Evolutionary conservation across 2,888 invertebrate genomes (phyloP), one percentile per base, ranked within the genome.

Genomic region (Apeira syringaria): DNA sequence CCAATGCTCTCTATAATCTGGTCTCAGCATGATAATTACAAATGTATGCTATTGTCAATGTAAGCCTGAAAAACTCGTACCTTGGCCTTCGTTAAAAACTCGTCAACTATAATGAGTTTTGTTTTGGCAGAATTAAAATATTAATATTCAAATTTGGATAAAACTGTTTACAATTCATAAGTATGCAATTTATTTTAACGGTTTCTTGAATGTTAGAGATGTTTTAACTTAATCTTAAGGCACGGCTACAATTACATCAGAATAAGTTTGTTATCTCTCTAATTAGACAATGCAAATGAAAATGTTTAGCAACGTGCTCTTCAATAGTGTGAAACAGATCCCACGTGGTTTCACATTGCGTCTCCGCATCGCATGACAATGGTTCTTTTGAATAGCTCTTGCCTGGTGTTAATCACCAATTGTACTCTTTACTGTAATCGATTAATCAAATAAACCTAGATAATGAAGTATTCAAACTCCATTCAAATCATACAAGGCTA

Each of bases 321-420:
- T 48, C 20, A 37, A 28, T 33, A 25, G 49, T 39, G 48, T 57
- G 47, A 61, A 55, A 51, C 44, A 31, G 49, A 55, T 74, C 72
- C 60, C 70, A 71, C 68, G 66, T 70, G 59, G 61, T 64, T 65
- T 65, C 51, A 53, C 54, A 59, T 64, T 47, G 52, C 59, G 58
- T 51, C 42, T 53, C 53, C 26, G 52, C 42, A 53, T 53, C 52
- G 53, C 50, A 54, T 64, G 64, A 78, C 75, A 79, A 78, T 76
- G 57, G 66, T 33, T 55, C 53, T 57, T 42, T 60, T 59, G 53
- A 66, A 61, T 59, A 52, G 50, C 59, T 67, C 54, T 67, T 56
- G 50, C 54, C 52, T 52, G 59, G 48, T 57, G 56, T 57, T 76
- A 74, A 77, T 73, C 53, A 59, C 53, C 70, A 50, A 75, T 80